phyloP scores from a whole-genome alignment of 2,888 invertebrate genomes.

The Prostheceraeus crozeri region DNA sequence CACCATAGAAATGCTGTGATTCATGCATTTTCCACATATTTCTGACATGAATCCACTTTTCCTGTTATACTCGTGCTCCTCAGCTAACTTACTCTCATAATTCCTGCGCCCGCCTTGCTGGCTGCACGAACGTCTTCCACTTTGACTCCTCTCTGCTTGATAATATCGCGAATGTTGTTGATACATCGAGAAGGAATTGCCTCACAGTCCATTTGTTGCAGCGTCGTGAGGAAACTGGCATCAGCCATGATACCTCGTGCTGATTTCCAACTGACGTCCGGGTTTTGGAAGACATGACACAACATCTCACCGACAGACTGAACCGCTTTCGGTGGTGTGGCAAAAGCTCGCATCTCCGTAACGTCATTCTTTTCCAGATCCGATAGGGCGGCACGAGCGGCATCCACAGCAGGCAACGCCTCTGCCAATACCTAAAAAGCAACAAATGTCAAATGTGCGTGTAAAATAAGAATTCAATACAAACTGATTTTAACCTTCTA shows the following conservation, averaged over 20 bases:
- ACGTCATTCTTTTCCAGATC: constrained; percentile 39
- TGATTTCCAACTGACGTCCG: constrained; percentile 40
- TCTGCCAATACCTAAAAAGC: constrained; percentile 35
- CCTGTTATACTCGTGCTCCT: too few species aligned
- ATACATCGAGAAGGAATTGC: constrained; percentile 35
- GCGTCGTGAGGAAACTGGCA: constrained; percentile 36
- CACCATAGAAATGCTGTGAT: too few species aligned
- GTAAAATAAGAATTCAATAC: too few species aligned
- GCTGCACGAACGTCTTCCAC: constrained; percentile 71
- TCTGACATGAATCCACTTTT: too few species aligned
- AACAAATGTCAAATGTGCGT: too few species aligned
- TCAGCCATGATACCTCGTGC: constrained; percentile 41
- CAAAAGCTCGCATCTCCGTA: constrained; percentile 39
- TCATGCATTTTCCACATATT: too few species aligned
- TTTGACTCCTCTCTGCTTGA: constrained; percentile 41
- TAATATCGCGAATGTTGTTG: constrained; percentile 4
- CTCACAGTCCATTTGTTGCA: constrained; percentile 39
- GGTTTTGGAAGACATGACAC: constrained; percentile 30
- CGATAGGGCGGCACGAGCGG: constrained; percentile 36
- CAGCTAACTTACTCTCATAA: too few species aligned
- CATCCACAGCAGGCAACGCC: constrained; percentile 39
- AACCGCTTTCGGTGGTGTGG: constrained; percentile 39
- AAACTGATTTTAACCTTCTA: too few species aligned
- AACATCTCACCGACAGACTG: constrained; percentile 39
- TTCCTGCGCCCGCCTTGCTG: constrained; percentile 72